phyloP scores from a whole-genome alignment of 1,140 invertebrate genomes.

The Tetramorium simillimum region DNA sequence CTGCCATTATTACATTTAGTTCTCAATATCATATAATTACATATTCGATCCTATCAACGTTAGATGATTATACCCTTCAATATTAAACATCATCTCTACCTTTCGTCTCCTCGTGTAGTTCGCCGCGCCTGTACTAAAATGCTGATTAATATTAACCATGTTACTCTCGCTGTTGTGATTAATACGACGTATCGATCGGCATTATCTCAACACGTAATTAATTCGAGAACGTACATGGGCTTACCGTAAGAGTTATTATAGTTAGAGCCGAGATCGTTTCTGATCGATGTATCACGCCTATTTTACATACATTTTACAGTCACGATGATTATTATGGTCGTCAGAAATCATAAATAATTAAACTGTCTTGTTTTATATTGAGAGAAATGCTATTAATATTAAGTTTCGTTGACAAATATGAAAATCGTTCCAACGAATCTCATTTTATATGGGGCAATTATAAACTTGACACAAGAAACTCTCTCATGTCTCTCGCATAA shows the following conservation, averaged over 20 bases:
- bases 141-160: constrained; percentile 77
- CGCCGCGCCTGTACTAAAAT: constrained; percentile 64
- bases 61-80: constrained; percentile 43
- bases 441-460: background rate
- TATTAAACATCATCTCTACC: constrained; percentile 49
- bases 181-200: constrained; percentile 75
- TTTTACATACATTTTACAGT: constrained; percentile 29
- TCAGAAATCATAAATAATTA: background rate
- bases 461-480: background rate
- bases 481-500: background rate
- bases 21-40: constrained; percentile 34
- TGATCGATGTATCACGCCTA: constrained; percentile 27
- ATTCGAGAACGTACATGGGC: constrained; percentile 71
- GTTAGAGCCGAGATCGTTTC: constrained; percentile 8
- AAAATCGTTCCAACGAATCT: background rate
- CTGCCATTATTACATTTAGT: constrained; percentile 37
- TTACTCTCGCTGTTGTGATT: constrained; percentile 73
- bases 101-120: constrained; percentile 29
- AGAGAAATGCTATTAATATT: background rate
- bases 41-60: constrained; percentile 19
- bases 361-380: background rate
- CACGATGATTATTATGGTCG: constrained; percentile 11
- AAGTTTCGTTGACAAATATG: background rate
- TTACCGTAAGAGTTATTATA: constrained; percentile 62
- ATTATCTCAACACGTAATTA: constrained; percentile 76